Evolutionary conservation across 1,140 invertebrate species (phyloP).

Genomic region (Magallana angulata): DNA sequence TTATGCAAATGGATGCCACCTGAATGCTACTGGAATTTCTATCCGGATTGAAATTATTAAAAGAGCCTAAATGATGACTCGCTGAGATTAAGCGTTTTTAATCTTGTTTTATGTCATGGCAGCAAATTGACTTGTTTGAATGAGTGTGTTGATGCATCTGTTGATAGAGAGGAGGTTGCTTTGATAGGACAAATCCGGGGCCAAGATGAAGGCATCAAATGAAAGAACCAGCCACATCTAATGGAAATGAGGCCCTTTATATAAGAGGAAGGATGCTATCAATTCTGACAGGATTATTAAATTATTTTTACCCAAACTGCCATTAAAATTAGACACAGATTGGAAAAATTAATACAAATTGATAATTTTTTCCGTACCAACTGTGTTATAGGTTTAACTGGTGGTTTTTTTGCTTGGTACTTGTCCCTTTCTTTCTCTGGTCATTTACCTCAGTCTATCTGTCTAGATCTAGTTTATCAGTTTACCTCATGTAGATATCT

Average conservation of each 20-base stretch:
- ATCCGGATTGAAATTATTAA: not conserved
- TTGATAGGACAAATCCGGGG: not conserved
- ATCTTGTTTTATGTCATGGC: conserved; percentile 27
- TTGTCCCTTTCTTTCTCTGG: too few relatives aligned
- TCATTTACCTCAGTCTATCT: too few relatives aligned
- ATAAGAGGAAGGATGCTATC: not conserved
- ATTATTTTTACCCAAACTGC: not conserved
- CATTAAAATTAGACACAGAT: too few relatives aligned
- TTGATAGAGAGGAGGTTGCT: not conserved
- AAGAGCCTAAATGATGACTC: conserved; percentile 3
- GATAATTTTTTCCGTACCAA: too few relatives aligned
- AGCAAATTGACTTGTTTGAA: conserved; percentile 16
- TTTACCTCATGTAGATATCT: too few relatives aligned
- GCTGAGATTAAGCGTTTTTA: conserved; percentile 15
- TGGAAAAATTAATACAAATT: too few relatives aligned
- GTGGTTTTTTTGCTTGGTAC: too few relatives aligned
- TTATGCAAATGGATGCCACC: conserved; percentile 15
- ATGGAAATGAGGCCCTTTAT: not conserved
- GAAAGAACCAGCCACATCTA: not conserved
- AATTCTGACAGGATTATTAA: not conserved
- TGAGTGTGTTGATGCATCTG: conserved; percentile 1
- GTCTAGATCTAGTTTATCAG: too few relatives aligned
- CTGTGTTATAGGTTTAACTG: too few relatives aligned
- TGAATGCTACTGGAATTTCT: conserved; percentile 5
- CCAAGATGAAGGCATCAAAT: not conserved